Conservation (phyloP, 2,797 vertebrate species). For the Holocentrus rufus region DNA sequence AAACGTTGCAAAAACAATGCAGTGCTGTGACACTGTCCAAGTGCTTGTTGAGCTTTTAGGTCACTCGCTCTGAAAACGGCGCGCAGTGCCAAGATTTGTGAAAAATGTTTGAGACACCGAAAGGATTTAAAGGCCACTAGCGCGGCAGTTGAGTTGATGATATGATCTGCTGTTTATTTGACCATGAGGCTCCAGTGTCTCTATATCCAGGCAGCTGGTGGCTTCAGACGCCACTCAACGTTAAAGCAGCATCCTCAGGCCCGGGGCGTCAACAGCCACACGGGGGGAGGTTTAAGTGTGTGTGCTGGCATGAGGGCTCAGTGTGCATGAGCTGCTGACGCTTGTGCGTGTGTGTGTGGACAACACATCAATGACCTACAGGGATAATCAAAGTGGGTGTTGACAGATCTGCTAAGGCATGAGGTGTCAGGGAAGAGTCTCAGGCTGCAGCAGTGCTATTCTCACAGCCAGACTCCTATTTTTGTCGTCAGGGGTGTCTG, state of each 20-base stretch:
- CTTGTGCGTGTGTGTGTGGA: constrained; percentile 5
- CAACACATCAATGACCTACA: background rate
- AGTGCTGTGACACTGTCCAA: too few relatives aligned
- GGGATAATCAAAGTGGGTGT: background rate
- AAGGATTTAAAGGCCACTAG: background rate
- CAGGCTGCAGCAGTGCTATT: constrained; percentile 12
- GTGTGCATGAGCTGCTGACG: background rate
- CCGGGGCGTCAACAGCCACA: background rate
- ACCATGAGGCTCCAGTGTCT: background rate
- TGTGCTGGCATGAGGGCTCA: background rate
- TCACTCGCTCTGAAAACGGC: too few relatives aligned
- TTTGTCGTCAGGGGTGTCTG: constrained; percentile 29
- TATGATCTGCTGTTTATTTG: background rate
- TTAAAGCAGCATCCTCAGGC: background rate
- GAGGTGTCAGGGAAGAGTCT: constrained; percentile 3
- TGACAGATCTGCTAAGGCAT: constrained; percentile 24
- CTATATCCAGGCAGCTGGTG: background rate
- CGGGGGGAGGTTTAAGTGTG: background rate
- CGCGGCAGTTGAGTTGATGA: background rate
- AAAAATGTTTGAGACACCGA: background rate
- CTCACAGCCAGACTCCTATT: constrained; percentile 41
- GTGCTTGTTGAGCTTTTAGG: too few relatives aligned
- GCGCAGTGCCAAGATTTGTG: too few relatives aligned
- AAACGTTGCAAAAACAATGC: too few relatives aligned
- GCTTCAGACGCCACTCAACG: background rate